Conservation (phyloP, 2,888 invertebrate genomes). For the Drosophila limbata region DNA sequence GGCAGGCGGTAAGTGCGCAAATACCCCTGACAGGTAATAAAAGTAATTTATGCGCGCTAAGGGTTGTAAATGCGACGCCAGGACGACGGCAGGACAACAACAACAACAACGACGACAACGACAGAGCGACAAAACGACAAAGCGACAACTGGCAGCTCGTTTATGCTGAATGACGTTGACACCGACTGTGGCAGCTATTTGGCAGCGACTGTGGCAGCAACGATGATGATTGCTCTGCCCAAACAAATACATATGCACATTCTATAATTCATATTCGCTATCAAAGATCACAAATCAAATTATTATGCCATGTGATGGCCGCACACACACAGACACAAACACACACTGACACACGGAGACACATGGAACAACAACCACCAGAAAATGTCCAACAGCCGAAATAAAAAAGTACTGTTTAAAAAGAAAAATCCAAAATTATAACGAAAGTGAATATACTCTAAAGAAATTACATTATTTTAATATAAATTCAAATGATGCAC, state of each 20-base stretch:
- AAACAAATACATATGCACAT: conserved; percentile 50
- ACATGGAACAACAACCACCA: conserved; percentile 42
- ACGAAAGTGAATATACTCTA: conserved; percentile 21
- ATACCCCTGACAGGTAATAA: conserved; percentile 84
- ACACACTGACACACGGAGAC: conserved; percentile 13
- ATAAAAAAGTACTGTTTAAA: conserved; percentile 27
- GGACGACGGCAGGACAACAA: conserved; percentile 44
- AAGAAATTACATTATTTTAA: background rate
- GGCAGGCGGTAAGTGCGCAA: conserved; percentile 52
- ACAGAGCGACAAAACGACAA: conserved; percentile 35
- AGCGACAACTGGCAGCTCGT: conserved; percentile 65
- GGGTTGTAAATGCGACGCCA: conserved; percentile 80
- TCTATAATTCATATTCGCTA: conserved; percentile 83
- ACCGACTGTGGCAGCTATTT: conserved; percentile 49
- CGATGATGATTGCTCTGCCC: conserved; percentile 11
- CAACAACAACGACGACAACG: conserved; percentile 8
- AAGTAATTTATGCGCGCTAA: conserved; percentile 84
- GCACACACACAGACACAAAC: conserved; percentile 34
- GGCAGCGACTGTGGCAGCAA: conserved; percentile 6
- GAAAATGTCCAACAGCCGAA: conserved; percentile 25
- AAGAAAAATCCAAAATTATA: background rate
- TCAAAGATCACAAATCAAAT: conserved; percentile 85
- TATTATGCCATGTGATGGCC: conserved; percentile 82
- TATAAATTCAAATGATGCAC: background rate
- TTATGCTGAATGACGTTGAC: conserved; percentile 81